Percentiles rank a stretch among this genome's conserved stretches.
Conservation (phyloP, 2,888 invertebrate genomes). For the Pammene fasciana region DNA sequence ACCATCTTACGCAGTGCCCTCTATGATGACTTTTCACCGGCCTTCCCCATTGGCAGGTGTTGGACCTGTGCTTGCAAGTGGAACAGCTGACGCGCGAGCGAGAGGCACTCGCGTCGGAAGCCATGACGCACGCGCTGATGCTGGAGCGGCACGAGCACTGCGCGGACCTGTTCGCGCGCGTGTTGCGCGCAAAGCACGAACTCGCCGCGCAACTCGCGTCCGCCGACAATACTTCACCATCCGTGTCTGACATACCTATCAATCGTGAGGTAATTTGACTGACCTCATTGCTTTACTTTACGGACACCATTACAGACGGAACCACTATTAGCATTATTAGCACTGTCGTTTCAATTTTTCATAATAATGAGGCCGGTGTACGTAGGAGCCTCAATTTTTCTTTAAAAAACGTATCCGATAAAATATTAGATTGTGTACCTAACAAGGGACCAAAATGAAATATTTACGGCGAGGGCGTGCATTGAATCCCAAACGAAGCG, state of each 20-base stretch:
- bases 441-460: no score
- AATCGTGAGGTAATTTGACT: conserved; percentile 54
- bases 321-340: no score
- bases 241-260: conserved; percentile 47
- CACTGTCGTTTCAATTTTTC: no score
- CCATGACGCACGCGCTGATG: conserved; percentile 73
- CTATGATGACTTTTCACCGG: no score
- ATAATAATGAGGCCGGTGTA: no score
- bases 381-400: no score
- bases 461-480: no score
- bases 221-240: conserved; percentile 48
- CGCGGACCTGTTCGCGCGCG: conserved; percentile 67
- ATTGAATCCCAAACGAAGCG: no score
- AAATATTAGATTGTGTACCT: no score
- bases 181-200: conserved; percentile 65
- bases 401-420: no score
- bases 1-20: no score
- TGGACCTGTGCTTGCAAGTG: conserved; percentile 73
- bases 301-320: not conserved
- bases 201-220: conserved; percentile 62
- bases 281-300: not conserved
- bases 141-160: conserved; percentile 75
- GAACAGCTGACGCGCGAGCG: conserved; percentile 68
- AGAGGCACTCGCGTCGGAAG: conserved; percentile 65
- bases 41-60: conserved; percentile 58